phyloP scores from a whole-genome alignment of 2,797 vertebrate species.

The Alca torda region DNA sequence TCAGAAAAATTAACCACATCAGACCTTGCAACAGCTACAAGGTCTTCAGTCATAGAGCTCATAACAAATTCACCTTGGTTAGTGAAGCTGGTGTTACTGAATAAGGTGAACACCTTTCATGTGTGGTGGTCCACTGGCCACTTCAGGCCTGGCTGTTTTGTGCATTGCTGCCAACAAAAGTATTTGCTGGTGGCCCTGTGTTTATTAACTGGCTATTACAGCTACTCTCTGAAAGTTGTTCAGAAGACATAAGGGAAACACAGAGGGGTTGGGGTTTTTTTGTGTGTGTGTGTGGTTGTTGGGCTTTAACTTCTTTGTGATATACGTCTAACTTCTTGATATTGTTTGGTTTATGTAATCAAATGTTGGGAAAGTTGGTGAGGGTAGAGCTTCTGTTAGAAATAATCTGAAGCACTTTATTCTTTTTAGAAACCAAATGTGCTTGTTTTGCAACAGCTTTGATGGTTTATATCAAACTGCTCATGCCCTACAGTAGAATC shows the following conservation, averaged over 20 bases:
- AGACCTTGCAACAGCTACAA: neutral
- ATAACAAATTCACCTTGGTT: neutral
- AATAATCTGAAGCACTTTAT: neutral
- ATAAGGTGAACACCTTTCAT: neutral
- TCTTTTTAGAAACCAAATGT: neutral
- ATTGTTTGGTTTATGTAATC: neutral
- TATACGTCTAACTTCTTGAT: neutral
- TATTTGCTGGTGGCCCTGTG: neutral
- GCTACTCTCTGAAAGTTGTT: neutral
- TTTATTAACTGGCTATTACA: neutral
- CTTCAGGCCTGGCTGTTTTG: neutral
- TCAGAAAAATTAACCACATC: neutral
- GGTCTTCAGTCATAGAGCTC: neutral
- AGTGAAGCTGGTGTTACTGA: neutral
- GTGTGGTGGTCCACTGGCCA: neutral
- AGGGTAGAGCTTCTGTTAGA: neutral
- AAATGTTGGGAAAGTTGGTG: neutral
- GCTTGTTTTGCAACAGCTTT: neutral
- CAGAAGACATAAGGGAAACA: neutral
- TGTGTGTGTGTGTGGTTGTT: neutral
- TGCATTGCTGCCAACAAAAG: neutral
- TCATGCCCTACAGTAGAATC: neutral
- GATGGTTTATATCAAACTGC: neutral
- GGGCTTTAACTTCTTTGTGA: neutral
- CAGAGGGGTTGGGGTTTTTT: rapidly evolving